These are phyloP conservation scores for Allacma fusca DNA, from an alignment of 2,888 invertebrate genomes.

Conservation along the genomic window DNA sequence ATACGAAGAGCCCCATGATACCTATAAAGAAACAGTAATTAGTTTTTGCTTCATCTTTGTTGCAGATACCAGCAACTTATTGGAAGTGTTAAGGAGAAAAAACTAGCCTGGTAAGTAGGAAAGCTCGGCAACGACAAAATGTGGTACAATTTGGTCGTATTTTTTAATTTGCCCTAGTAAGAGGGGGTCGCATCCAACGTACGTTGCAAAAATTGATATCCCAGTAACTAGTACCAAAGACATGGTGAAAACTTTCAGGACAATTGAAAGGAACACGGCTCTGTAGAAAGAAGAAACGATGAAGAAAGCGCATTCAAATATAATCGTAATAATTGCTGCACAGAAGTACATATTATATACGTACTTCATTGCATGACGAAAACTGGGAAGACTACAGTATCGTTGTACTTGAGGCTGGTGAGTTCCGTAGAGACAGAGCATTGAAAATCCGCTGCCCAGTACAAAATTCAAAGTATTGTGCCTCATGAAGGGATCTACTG, in stretches of 20 bases:
- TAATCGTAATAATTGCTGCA: no score
- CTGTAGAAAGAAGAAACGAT: neutral
- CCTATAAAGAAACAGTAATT: neutral
- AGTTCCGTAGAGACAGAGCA: slow-evolving; percentile 50
- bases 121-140: slow-evolving; percentile 54
- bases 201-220: slow-evolving; percentile 50
- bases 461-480: slow-evolving; percentile 59
- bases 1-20: slow-evolving; percentile 45
- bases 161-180: slow-evolving; percentile 50
- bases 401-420: slow-evolving; percentile 59
- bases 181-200: slow-evolving; percentile 56
- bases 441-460: slow-evolving; percentile 54
- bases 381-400: slow-evolving; percentile 48
- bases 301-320: no score
- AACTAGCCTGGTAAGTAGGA: slow-evolving; percentile 52
- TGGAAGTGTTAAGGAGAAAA: no score
- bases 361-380: slow-evolving; percentile 49
- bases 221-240: slow-evolving; percentile 5
- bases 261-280: neutral
- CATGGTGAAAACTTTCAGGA: slow-evolving; percentile 1
- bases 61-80: no score
- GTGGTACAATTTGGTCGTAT: slow-evolving; percentile 55
- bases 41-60: slow-evolving; percentile 1
- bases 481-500: slow-evolving; percentile 58
- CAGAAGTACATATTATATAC: slow-evolving; percentile 1